Percentiles rank a stretch among this genome's conserved stretches.
These are phyloP conservation scores for Orussus abietinus DNA, from an alignment of 1,140 invertebrate species.

Conservation along the genomic window DNA sequence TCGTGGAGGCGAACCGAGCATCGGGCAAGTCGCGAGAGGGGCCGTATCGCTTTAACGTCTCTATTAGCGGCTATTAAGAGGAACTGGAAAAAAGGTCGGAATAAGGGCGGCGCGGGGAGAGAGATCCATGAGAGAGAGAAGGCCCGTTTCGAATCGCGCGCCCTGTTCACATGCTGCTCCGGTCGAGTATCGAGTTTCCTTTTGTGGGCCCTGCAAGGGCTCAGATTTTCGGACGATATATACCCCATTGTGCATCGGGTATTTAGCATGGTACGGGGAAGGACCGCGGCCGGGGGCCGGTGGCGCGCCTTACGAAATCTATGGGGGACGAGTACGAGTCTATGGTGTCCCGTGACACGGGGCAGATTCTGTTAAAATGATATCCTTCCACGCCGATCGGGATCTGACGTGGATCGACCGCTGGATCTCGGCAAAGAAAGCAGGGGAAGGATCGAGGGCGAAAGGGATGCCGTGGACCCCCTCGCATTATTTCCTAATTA, in stretches of 20 bases:
- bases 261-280: constrained; percentile 47
- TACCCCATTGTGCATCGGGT: constrained; percentile 42
- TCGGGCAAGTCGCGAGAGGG: constrained; percentile 37
- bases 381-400: constrained; percentile 27
- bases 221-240: constrained; percentile 50
- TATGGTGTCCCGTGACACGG: constrained; percentile 39
- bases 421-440: constrained; percentile 3
- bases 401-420: constrained; percentile 30
- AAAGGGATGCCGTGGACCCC: too few relatives aligned
- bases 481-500: too few relatives aligned
- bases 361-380: constrained; percentile 51
- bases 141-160: constrained; percentile 20
- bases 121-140: constrained; percentile 1
- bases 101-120: neutral
- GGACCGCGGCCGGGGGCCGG: constrained; percentile 12
- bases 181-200: constrained; percentile 46
- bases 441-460: too few relatives aligned
- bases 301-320: constrained; percentile 10
- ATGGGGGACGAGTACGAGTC: constrained; percentile 17
- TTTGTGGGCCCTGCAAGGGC: constrained; percentile 43
- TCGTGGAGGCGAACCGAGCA: constrained; percentile 45
- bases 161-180: constrained; percentile 19
- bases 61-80: constrained; percentile 54
- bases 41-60: constrained; percentile 53
- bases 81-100: constrained; percentile 18